Evolutionary conservation across 2,113 vertebrate genomes (phyloP).

Genomic region (Salminus brasiliensis): DNA sequence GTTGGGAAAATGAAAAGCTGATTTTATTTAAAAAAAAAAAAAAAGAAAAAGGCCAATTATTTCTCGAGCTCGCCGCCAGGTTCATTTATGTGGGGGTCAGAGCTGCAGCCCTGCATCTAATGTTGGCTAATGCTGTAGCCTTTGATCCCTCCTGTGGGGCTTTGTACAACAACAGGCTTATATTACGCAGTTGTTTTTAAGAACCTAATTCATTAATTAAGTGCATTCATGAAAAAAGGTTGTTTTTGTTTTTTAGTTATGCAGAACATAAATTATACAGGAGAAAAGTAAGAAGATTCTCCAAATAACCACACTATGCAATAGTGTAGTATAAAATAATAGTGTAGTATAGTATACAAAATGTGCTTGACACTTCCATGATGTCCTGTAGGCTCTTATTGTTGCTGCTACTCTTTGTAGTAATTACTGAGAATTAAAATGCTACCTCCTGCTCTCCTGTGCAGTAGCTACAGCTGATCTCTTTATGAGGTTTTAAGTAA

Average conservation of each 20-base stretch:
- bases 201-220: not conserved
- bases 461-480: no score
- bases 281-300: not conserved
- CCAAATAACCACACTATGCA: no score
- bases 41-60: conserved; percentile 53
- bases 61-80: conserved; percentile 30
- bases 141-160: conserved; percentile 35
- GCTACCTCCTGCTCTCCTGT: no score
- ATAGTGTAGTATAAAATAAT: no score
- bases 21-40: conserved; percentile 41
- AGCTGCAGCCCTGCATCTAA: not conserved
- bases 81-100: conserved; percentile 17
- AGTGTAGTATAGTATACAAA: no score
- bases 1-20: conserved; percentile 25
- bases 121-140: not conserved
- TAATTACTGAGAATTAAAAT: no score
- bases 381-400: no score
- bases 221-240: not conserved
- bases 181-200: not conserved
- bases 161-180: not conserved
- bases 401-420: no score
- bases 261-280: not conserved
- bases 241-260: not conserved
- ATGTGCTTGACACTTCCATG: no score
- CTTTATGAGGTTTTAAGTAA: no score